Base-by-base conservation (phyloP, 2,888 invertebrate genomes). In the Ormyrus rosae region DNA sequence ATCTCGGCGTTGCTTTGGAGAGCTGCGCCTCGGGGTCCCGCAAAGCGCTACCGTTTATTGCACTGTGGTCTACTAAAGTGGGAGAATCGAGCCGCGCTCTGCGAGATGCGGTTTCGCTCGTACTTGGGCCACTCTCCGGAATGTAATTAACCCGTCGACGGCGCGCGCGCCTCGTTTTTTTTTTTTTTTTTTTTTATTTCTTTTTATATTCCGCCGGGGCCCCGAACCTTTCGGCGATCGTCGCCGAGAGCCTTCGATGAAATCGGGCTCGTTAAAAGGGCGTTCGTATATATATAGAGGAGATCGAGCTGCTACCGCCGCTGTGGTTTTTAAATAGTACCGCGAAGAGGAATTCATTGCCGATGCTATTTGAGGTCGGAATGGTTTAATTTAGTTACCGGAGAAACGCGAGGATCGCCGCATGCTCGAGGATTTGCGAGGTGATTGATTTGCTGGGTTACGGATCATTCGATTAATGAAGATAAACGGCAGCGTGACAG, bases 1-100 rank as follows among this genome's bases (percentile, higher is more conserved):
- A 34, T 34, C 34, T 34, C 34, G 34, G 34, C 34, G 13, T 34
- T 34, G 34, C 34, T 34, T 34, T 34, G 34, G 34, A 34, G 34
- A 34, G 61, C 8, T 10, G 11, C 34, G 19, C 72, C 73, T 79
- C 64, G 68, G 65, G 72, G 80, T 82, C 82, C 85, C 84, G 83
- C 84, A 84, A 83, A 83, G 67, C 81, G 86, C 86, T 87, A 86
- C 87, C 87, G 87, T 87, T 87, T 87, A 86, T 85, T 86, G 86
- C 86, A 85, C 85, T 87, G 88, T 86, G 88, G 88, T 88, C 85
- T 87, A 86, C 83, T 86, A 86, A 87, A 87, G 85, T 85, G 78
- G 78, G 19, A 53, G 81, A 85, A 86, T 87, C 85, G 86, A 87
- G 85, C 11, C 53, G 50, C 19, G 7, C 65, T 85, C 85, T 84